These are phyloP conservation scores for Psephotus haematonotus DNA, from an alignment of 2,113 vertebrate species.

Conservation along the genomic window DNA sequence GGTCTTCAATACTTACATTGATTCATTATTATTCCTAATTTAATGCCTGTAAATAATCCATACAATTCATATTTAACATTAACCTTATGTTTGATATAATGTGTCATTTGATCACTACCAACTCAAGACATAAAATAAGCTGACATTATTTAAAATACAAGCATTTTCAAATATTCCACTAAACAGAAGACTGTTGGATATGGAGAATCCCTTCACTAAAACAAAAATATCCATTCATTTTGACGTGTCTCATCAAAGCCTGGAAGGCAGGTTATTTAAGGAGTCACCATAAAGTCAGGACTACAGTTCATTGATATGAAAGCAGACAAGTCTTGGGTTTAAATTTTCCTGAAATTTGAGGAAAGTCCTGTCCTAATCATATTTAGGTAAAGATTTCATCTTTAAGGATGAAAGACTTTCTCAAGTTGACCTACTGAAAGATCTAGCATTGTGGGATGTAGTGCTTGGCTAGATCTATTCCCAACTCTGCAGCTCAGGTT, in stretches of 20 bases:
- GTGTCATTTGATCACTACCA: neutral
- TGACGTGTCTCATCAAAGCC: neutral
- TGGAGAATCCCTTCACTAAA: neutral
- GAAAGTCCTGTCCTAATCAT: neutral
- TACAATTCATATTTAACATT: neutral
- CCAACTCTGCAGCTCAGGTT: neutral
- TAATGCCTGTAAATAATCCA: neutral
- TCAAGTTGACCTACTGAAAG: neutral
- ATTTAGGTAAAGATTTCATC: neutral
- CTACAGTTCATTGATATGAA: neutral
- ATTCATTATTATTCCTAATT: neutral
- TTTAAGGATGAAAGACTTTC: neutral
- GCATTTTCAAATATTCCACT: neutral
- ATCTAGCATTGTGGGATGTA: neutral
- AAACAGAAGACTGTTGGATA: neutral
- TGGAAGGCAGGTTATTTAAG: neutral
- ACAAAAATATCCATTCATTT: neutral
- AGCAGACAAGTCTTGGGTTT: neutral
- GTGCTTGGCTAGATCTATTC: neutral
- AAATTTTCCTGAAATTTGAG: neutral
- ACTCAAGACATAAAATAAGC: neutral
- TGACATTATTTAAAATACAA: neutral
- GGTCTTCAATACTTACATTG: neutral
- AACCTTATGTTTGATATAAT: neutral
- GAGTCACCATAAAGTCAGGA: neutral